phyloP scores from a whole-genome alignment of 2,797 vertebrate species.

The Falco peregrinus region DNA sequence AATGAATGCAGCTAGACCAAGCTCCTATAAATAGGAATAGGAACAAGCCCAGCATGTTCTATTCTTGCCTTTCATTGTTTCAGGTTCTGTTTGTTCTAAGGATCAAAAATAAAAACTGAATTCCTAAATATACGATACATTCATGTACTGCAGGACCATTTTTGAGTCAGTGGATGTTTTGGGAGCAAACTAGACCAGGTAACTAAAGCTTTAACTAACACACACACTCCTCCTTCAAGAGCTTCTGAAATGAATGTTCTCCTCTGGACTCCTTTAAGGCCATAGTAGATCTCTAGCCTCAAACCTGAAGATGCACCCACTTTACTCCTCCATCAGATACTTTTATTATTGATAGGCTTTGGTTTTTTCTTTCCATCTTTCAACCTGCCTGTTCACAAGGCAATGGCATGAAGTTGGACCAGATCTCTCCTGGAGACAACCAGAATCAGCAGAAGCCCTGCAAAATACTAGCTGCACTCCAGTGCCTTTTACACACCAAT shows the following conservation, averaged over 20 bases:
- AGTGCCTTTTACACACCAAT: neutral
- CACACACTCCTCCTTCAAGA: neutral
- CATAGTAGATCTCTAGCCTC: neutral
- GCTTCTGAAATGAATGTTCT: neutral
- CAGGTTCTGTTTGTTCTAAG: neutral
- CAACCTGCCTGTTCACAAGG: neutral
- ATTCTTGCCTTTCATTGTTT: neutral
- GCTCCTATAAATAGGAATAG: neutral
- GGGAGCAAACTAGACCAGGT: neutral
- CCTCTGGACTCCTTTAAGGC: neutral
- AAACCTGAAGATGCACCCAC: neutral
- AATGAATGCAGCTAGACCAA: neutral
- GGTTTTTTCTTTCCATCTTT: neutral
- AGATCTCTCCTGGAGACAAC: neutral
- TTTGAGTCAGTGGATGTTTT: neutral
- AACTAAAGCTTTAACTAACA: neutral
- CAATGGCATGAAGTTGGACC: neutral
- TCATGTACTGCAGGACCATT: neutral
- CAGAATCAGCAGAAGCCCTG: neutral
- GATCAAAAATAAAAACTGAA: neutral
- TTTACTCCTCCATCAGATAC: neutral
- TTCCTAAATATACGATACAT: neutral
- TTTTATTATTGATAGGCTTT: neutral
- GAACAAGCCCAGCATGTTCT: neutral
- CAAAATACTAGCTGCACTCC: neutral